Conservation (phyloP, 2,113 vertebrate genomes). For the Sphyrna mokarran region DNA sequence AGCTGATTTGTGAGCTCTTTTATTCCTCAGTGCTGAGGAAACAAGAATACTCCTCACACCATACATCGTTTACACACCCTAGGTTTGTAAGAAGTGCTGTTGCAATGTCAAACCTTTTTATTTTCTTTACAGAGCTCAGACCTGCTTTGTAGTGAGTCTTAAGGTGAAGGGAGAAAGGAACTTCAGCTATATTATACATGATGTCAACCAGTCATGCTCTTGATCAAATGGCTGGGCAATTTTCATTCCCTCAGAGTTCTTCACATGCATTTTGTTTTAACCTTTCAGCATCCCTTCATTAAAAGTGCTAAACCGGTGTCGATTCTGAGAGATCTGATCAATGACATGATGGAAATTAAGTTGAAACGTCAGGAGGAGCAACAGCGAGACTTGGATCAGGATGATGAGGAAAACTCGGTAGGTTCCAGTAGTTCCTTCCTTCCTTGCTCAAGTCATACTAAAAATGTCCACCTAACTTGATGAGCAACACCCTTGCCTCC, state of each 20-base stretch:
- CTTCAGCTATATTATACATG: too few relatives aligned
- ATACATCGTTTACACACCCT: neutral
- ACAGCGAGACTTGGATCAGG: constrained; percentile 74
- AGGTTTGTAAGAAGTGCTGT: neutral
- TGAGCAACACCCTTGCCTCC: neutral
- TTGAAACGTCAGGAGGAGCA: constrained; percentile 75
- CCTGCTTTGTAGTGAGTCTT: neutral
- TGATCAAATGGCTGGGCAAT: neutral
- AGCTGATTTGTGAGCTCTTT: too few relatives aligned
- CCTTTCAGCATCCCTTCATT: constrained; percentile 75
- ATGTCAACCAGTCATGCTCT: neutral
- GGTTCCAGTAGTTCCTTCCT: constrained; percentile 42
- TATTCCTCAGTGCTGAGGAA: too few relatives aligned
- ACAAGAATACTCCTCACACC: too few relatives aligned
- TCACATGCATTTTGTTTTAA: neutral
- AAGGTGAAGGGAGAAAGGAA: neutral
- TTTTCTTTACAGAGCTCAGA: neutral
- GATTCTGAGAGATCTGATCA: constrained; percentile 74
- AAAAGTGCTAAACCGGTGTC: constrained; percentile 76
- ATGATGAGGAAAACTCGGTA: constrained; percentile 86
- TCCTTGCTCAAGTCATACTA: neutral
- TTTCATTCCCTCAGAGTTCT: neutral
- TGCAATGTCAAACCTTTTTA: neutral
- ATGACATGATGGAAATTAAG: constrained; percentile 87
- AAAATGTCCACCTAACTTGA: neutral